A percentile compares a stretch with the other conserved stretches of the same genome.
Conservation (phyloP, 2,797 vertebrate species). For the Gobionotothen gibberifrons region DNA sequence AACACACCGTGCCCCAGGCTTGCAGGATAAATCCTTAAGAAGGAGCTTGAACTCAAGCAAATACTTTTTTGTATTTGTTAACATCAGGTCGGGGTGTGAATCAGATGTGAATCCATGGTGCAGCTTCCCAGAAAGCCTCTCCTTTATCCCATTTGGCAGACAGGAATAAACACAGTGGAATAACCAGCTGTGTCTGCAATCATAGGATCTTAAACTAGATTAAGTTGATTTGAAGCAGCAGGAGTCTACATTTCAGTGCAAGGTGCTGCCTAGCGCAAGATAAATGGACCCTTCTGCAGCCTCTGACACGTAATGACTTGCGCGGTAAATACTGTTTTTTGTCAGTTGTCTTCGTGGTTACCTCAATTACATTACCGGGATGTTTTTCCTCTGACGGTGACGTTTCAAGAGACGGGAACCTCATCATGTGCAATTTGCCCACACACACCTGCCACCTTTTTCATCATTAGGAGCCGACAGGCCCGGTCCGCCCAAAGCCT, state of each 20-base stretch:
- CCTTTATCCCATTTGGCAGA: conserved; percentile 41
- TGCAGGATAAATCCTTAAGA: conserved; percentile 36
- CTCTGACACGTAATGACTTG: conserved; percentile 72
- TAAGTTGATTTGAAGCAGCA: conserved; percentile 72
- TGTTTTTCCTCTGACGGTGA: conserved; percentile 72
- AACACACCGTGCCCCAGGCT: conserved; percentile 43
- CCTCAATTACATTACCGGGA: conserved; percentile 76
- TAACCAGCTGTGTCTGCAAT: conserved; percentile 57
- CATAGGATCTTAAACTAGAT: conserved; percentile 64
- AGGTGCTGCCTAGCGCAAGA: conserved; percentile 61
- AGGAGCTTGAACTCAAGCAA: conserved; percentile 49
- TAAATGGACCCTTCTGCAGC: conserved; percentile 68
- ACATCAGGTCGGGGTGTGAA: conserved; percentile 44
- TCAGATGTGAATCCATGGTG: conserved; percentile 29
- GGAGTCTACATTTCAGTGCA: conserved; percentile 63
- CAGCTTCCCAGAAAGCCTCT: conserved; percentile 35
- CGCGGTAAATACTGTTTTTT: conserved; percentile 75
- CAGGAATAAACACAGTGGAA: conserved; percentile 54
- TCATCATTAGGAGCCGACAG: conserved; percentile 71
- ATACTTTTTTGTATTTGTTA: conserved; percentile 50
- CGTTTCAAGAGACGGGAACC: conserved; percentile 66
- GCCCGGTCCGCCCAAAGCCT: conserved; percentile 48
- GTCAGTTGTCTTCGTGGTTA: conserved; percentile 72
- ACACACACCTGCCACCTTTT: conserved; percentile 71
- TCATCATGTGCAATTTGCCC: conserved; percentile 80